Conservation (phyloP, 1,140 invertebrate genomes). For the Cydia fagiglandana region DNA sequence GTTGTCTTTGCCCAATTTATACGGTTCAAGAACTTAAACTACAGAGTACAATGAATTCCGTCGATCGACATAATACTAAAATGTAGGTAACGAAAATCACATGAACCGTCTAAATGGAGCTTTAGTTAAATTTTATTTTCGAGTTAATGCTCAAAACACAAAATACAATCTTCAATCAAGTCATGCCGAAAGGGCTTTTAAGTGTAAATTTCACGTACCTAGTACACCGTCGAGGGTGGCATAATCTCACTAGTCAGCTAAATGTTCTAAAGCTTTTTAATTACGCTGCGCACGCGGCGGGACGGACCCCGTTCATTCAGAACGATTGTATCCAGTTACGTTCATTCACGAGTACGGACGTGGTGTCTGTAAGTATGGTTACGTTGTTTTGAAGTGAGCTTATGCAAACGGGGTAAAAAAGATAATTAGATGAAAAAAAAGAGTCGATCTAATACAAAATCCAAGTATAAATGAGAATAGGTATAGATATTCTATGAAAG, state of each 20-base stretch:
- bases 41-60: no score
- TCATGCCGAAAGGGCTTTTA: neutral
- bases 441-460: no score
- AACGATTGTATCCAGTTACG: constrained; percentile 26
- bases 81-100: no score
- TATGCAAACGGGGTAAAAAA: neutral
- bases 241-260: constrained; percentile 13
- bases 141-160: no score
- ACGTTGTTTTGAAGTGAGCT: neutral
- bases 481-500: no score
- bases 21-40: no score
- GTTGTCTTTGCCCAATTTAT: no score
- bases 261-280: constrained; percentile 28
- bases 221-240: constrained; percentile 1
- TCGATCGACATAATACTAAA: no score
- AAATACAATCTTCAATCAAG: no score
- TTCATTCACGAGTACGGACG: constrained; percentile 5
- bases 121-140: no score
- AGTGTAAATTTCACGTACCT: neutral
- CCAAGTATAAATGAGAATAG: no score
- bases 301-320: constrained; percentile 26
- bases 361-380: neutral
- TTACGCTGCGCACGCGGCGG: constrained; percentile 22
- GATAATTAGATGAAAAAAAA: neutral
- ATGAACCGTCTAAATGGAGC: no score